phyloP scores from a whole-genome alignment of 1,140 invertebrate genomes.

The Arctopsyche grandis region DNA sequence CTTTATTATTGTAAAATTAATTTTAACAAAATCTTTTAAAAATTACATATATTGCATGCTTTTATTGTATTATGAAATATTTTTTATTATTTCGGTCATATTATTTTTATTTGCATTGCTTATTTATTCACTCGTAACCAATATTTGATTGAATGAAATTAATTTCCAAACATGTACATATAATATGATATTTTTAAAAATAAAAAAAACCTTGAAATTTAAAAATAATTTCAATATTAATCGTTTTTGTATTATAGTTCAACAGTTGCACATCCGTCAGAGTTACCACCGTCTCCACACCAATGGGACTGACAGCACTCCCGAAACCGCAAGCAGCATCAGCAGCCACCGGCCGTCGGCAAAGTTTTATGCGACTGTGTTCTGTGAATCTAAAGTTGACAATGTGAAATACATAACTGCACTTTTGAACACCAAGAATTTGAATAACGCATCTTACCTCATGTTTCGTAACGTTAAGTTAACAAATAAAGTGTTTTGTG shows the following conservation, averaged over 20 bases:
- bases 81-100: too few relatives aligned
- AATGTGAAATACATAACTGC: slow-evolving; percentile 6
- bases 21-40: too few relatives aligned
- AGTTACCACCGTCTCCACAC: slow-evolving; percentile 96
- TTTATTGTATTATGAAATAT: too few relatives aligned
- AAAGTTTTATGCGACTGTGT: slow-evolving; percentile 51
- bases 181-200: too few relatives aligned
- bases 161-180: too few relatives aligned
- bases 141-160: too few relatives aligned
- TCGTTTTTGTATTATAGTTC: slow-evolving; percentile 77
- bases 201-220: too few relatives aligned
- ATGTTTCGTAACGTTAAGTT: slow-evolving; percentile 48
- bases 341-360: slow-evolving; percentile 58
- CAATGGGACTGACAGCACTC: slow-evolving; percentile 88
- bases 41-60: too few relatives aligned
- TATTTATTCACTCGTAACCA: too few relatives aligned
- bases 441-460: slow-evolving; percentile 52
- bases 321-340: slow-evolving; percentile 52
- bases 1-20: too few relatives aligned
- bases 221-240: too few relatives aligned
- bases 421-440: not conserved
- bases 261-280: slow-evolving; percentile 95
- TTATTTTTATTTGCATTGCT: too few relatives aligned
- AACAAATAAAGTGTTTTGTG: slow-evolving; percentile 45
- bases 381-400: slow-evolving; percentile 36